These are phyloP conservation scores for Aegypius monachus DNA, from an alignment of 2,113 vertebrate species.

Conservation along the genomic window DNA sequence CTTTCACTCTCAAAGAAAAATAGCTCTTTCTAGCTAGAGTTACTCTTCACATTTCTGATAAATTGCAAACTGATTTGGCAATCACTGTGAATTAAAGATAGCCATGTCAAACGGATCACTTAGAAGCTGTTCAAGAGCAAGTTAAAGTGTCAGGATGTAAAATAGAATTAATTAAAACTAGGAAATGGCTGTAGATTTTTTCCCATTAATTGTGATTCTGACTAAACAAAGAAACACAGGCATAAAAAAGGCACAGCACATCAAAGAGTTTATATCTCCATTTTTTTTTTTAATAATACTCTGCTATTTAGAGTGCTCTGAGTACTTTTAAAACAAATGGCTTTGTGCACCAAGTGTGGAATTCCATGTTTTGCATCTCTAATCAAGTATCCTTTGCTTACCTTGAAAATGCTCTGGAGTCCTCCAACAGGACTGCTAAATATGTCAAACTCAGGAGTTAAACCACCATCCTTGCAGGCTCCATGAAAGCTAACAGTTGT, in stretches of 20 bases:
- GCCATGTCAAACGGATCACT: constrained; percentile 51
- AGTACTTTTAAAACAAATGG: background rate
- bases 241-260: background rate
- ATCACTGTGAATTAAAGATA: constrained; percentile 46
- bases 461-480: background rate
- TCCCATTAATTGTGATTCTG: background rate
- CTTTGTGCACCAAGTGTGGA: background rate
- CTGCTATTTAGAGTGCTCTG: background rate
- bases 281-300: background rate
- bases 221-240: background rate
- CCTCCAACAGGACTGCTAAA: background rate
- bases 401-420: background rate
- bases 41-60: constrained; percentile 47
- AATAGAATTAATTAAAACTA: constrained; percentile 55
- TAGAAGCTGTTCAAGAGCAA: constrained; percentile 56
- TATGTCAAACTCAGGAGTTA: background rate
- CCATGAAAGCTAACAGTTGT: background rate
- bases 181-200: constrained; percentile 3
- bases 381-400: background rate
- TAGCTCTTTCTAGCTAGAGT: background rate
- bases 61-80: constrained; percentile 26
- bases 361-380: background rate
- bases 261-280: background rate
- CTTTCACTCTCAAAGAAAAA: constrained; percentile 37
- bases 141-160: constrained; percentile 36